These are phyloP conservation scores for Gasterosteus nipponicus DNA, from an alignment of 2,113 vertebrate species.

Conservation along the genomic window DNA sequence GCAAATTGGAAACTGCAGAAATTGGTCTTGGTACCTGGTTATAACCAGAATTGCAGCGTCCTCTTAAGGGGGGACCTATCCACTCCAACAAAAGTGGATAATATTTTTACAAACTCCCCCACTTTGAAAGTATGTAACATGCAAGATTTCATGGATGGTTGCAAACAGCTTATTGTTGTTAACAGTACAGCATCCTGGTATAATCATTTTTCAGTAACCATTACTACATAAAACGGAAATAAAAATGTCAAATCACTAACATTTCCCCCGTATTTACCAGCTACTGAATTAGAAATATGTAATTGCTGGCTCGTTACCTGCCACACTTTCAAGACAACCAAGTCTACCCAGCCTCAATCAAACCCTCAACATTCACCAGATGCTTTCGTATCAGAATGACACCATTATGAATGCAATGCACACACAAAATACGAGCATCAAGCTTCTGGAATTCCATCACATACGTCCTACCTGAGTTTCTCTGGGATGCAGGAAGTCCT, in stretches of 20 bases:
- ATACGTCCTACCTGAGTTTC: slow-evolving; percentile 39
- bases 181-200: no score
- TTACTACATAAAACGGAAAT: no score
- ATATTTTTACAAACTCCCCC: no score
- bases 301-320: neutral
- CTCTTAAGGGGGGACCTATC: neutral
- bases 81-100: no score
- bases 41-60: neutral
- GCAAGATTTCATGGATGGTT: no score
- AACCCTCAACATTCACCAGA: neutral
- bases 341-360: neutral
- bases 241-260: neutral
- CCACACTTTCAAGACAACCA: neutral
- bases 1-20: neutral
- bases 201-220: no score
- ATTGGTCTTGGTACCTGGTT: no score
- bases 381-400: neutral
- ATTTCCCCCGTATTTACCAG: neutral
- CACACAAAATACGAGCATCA: neutral
- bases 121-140: no score
- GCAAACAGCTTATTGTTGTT: no score
- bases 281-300: neutral
- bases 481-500: slow-evolving; percentile 21
- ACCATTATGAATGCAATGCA: neutral
- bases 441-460: neutral